These are phyloP conservation scores for Cotesia vestalis DNA, from an alignment of 1,140 invertebrate species.

Conservation along the genomic window DNA sequence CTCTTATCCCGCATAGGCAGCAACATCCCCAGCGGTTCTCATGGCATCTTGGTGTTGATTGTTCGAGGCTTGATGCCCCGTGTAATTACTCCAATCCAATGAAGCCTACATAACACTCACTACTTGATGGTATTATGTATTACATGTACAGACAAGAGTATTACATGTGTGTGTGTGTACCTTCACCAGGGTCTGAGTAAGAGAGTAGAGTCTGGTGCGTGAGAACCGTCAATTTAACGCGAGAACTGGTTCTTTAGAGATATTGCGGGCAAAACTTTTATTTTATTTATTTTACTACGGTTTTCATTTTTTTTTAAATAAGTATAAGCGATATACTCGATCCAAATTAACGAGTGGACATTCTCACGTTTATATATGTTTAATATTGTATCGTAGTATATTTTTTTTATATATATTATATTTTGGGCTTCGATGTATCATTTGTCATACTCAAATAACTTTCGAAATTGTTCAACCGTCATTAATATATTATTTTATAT, in stretches of 20 bases:
- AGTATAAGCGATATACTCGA: not conserved
- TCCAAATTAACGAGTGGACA: no score
- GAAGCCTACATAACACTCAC: no score
- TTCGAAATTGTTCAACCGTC: no score
- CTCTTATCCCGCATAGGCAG: not conserved
- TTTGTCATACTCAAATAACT: no score
- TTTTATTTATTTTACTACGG: conserved; percentile 2
- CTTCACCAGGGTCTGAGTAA: conserved; percentile 29
- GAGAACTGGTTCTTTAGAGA: conserved; percentile 56
- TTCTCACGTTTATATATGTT: no score
- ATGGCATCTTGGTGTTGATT: conserved; percentile 23
- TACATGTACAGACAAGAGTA: not conserved
- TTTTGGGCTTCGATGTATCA: no score
- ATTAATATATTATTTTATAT: no score
- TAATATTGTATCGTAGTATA: no score
- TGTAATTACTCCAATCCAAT: conserved; percentile 30
- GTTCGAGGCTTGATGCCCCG: conserved; percentile 24
- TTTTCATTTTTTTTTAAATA: conserved; percentile 23
- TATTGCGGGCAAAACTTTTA: conserved; percentile 36
- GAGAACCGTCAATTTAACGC: conserved; percentile 58
- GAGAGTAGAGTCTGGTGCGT: conserved; percentile 41
- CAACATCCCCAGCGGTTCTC: conserved; percentile 48
- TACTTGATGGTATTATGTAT: not conserved
- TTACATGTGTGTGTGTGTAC: conserved; percentile 26
- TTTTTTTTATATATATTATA: no score